Percentiles rank a stretch among this genome's conserved stretches.
phyloP scores from a whole-genome alignment of 2,797 vertebrate species.

The Apodemus agrarius region DNA sequence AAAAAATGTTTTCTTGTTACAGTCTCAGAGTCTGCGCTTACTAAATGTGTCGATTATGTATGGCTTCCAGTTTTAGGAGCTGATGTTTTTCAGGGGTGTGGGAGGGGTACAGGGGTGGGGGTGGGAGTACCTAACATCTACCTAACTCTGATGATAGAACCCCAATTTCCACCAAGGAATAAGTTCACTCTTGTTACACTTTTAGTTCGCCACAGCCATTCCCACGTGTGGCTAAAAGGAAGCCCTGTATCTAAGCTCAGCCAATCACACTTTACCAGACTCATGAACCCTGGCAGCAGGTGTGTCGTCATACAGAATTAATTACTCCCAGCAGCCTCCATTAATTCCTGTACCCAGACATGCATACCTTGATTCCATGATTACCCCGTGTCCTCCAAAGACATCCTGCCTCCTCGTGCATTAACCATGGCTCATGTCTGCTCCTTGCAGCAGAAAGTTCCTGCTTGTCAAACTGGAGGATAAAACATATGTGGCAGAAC shows the following conservation, averaged over 20 bases:
- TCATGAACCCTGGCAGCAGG: background rate
- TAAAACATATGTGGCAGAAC: slow-evolving; percentile 3
- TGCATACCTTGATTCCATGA: background rate
- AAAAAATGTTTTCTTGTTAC: background rate
- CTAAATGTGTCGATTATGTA: background rate
- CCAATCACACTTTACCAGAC: background rate
- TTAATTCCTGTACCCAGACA: background rate
- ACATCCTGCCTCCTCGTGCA: background rate
- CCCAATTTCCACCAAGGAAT: background rate
- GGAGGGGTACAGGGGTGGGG: no score
- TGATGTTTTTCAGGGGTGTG: background rate
- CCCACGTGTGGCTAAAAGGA: background rate
- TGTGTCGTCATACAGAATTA: background rate
- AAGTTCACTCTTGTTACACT: background rate
- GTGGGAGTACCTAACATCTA: background rate
- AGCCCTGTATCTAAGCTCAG: background rate
- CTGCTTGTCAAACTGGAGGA: slow-evolving; percentile 38
- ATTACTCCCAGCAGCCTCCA: background rate
- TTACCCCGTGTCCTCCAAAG: background rate
- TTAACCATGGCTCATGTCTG: background rate
- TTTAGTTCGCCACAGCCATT: background rate
- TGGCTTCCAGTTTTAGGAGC: background rate
- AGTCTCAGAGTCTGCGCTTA: background rate
- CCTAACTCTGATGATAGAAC: background rate
- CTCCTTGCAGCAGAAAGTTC: slow-evolving; percentile 41